Evolutionary conservation across 1,140 invertebrate genomes (phyloP).

Genomic region (Nymphalis io): DNA sequence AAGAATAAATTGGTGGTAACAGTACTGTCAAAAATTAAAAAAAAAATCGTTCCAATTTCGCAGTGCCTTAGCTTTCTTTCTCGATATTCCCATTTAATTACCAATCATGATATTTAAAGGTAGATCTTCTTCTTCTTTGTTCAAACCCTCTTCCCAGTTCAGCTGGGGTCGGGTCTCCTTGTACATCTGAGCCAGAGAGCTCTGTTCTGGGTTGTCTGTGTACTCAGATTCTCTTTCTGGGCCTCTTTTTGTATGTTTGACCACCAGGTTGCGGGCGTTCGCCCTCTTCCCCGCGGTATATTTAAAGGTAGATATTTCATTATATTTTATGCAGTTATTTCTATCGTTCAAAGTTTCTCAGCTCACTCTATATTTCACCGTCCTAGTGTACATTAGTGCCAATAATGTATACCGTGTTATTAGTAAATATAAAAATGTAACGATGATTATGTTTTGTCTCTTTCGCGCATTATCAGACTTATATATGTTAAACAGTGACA

Average conservation of each 20-base stretch:
- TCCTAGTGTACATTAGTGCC: constrained; percentile 61
- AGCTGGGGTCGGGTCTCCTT: no score
- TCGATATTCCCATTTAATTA: constrained; percentile 24
- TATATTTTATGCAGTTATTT: constrained; percentile 1
- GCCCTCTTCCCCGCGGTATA: no score
- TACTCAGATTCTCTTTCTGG: no score
- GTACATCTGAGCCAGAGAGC: no score
- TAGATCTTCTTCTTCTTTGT: no score
- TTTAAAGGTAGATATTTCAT: constrained; percentile 17
- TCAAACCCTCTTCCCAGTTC: no score
- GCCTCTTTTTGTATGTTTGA: no score
- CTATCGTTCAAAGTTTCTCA: neutral
- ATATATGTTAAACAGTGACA: neutral
- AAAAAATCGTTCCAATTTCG: constrained; percentile 8
- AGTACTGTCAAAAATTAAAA: neutral
- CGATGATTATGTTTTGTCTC: constrained; percentile 1
- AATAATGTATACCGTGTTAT: constrained; percentile 30
- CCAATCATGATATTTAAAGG: constrained; percentile 31
- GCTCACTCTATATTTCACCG: constrained; percentile 42
- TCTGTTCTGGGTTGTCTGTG: no score
- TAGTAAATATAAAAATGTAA: neutral
- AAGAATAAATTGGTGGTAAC: constrained; percentile 1
- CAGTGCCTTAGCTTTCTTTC: constrained; percentile 42
- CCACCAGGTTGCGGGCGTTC: no score
- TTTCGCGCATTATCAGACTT: neutral